A percentile compares a stretch with the other conserved stretches of the same genome.
Conservation (phyloP, 2,888 invertebrate species). For the Villa cingulata region DNA sequence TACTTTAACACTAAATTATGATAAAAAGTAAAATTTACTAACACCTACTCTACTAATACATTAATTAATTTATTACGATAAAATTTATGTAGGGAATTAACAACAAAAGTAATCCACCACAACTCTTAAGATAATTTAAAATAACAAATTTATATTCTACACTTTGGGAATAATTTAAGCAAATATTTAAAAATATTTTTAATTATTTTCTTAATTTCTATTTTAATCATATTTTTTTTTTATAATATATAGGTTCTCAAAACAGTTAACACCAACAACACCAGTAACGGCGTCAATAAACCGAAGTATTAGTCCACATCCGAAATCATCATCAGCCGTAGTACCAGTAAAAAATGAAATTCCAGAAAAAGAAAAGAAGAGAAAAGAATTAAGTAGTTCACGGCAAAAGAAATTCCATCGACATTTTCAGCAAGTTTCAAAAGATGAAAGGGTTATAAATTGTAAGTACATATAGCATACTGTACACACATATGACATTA, state of each 20-base stretch:
- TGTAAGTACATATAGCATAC: constrained; percentile 42
- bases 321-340: constrained; percentile 18
- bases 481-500: no score
- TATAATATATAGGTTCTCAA: constrained; percentile 19
- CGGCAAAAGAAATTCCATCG: constrained; percentile 81
- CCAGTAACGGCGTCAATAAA: constrained; percentile 19
- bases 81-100: no score
- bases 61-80: no score
- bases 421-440: constrained; percentile 71
- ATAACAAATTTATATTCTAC: no score
- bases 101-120: no score
- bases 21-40: no score
- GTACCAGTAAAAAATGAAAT: constrained; percentile 19
- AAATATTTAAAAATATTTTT: no score
- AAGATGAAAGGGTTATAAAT: constrained; percentile 74
- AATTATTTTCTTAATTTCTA: no score
- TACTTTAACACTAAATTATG: no score
- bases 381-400: constrained; percentile 37
- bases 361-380: constrained; percentile 32
- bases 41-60: no score
- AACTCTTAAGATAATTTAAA: no score
- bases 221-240: not conserved
- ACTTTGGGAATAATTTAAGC: no score
- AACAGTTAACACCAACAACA: constrained; percentile 20
- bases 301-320: constrained; percentile 25